Percentiles rank a stretch among this genome's conserved stretches.
Evolutionary conservation across 2,113 vertebrate species (phyloP).

Genomic region (Sylvia atricapilla): DNA sequence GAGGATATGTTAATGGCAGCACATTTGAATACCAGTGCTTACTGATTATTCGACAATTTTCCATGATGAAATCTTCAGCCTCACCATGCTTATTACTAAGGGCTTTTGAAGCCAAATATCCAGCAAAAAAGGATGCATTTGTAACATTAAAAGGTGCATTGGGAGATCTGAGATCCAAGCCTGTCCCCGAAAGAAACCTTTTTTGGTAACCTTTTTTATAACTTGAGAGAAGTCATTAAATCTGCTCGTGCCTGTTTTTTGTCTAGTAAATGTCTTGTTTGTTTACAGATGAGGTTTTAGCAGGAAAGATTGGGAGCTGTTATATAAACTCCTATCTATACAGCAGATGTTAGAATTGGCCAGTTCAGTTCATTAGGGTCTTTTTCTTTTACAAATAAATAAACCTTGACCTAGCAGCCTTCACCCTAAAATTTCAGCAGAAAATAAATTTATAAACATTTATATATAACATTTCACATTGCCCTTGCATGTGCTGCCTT

Average conservation of each 20-base stretch:
- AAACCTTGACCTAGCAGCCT: background rate
- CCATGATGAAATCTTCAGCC: background rate
- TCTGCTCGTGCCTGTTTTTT: background rate
- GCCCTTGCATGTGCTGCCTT: background rate
- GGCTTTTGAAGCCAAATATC: background rate
- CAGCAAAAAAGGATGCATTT: background rate
- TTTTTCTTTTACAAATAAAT: background rate
- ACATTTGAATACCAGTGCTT: background rate
- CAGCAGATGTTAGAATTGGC: background rate
- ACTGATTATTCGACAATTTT: background rate
- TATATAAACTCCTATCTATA: background rate
- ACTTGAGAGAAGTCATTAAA: background rate
- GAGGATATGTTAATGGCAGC: background rate
- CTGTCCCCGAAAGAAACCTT: background rate
- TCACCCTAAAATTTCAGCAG: background rate
- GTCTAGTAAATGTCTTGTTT: conserved; percentile 5
- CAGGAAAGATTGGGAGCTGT: background rate
- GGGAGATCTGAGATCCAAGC: background rate
- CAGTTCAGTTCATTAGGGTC: background rate
- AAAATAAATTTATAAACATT: background rate
- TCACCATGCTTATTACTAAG: background rate
- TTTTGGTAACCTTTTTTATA: background rate
- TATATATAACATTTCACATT: background rate
- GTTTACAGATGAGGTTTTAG: background rate
- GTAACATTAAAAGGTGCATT: background rate